Evolutionary conservation across 2,113 vertebrate species (phyloP).

Genomic region (Elachura formosa): DNA sequence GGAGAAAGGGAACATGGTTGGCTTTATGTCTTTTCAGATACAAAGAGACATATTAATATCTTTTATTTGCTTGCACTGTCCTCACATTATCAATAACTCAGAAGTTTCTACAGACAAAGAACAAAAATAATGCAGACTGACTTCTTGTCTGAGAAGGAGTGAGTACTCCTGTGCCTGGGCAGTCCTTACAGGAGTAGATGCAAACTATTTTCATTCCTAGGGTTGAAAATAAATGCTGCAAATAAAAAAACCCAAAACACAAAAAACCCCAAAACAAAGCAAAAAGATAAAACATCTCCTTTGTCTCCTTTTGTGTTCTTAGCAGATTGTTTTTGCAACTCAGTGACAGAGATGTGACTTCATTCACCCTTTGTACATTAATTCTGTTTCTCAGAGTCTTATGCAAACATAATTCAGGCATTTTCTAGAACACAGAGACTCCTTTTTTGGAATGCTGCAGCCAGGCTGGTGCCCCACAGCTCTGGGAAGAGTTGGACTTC

Average conservation of each 20-base stretch:
- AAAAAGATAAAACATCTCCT: no score
- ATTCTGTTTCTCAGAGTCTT: background rate
- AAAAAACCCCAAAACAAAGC: no score
- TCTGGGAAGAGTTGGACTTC: background rate
- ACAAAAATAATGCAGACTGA: background rate
- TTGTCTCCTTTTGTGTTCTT: background rate
- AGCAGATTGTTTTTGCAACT: background rate
- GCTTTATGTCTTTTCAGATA: background rate
- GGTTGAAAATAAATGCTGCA: background rate
- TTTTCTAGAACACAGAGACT: background rate
- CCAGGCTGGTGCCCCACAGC: background rate
- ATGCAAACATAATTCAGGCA: background rate
- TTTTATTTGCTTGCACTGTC: background rate
- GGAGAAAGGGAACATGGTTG: background rate
- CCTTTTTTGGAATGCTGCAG: background rate
- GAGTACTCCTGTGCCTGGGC: background rate
- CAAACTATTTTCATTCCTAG: background rate
- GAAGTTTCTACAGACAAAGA: background rate
- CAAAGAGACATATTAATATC: conserved; percentile 1
- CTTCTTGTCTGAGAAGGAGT: background rate
- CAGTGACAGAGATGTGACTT: background rate
- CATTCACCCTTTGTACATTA: background rate
- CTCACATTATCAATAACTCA: background rate
- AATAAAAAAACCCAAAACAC: background rate
- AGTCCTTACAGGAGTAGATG: background rate